These are phyloP conservation scores for Bombus consobrinus DNA, from an alignment of 1,140 invertebrate genomes.

Conservation along the genomic window DNA sequence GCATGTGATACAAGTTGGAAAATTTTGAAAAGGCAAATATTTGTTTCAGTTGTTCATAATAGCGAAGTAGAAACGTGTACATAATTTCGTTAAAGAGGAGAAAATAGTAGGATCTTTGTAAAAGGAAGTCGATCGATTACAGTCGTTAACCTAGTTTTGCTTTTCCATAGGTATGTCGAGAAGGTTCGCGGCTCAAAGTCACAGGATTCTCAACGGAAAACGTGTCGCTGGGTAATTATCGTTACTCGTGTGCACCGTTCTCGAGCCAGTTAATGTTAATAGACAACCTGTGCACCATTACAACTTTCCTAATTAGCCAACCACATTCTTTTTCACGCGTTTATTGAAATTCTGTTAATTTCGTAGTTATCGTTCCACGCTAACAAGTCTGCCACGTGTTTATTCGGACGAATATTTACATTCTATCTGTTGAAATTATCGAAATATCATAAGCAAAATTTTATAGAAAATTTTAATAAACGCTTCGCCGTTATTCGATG, in stretches of 20 bases:
- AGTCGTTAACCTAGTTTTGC: slow-evolving; percentile 24
- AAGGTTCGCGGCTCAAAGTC: not conserved
- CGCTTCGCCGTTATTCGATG: too few species aligned
- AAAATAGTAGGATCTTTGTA: not conserved
- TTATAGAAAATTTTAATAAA: not conserved
- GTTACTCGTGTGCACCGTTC: slow-evolving; percentile 9
- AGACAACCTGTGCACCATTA: slow-evolving; percentile 8
- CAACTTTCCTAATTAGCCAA: slow-evolving; percentile 40
- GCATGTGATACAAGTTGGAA: too few species aligned
- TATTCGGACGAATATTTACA: not conserved
- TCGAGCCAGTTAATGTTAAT: slow-evolving; percentile 17
- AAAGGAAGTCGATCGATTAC: not conserved
- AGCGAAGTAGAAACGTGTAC: too few species aligned
- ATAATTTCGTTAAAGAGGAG: too few species aligned
- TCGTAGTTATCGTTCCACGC: not conserved
- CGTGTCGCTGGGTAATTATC: slow-evolving; percentile 39
- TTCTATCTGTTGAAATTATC: not conserved
- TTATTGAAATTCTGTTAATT: slow-evolving; percentile 31
- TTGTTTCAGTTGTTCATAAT: not conserved
- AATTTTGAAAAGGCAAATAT: not conserved
- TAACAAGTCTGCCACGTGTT: not conserved
- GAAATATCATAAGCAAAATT: too few species aligned
- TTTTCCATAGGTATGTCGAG: too few species aligned
- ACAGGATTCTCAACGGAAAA: slow-evolving; percentile 8
- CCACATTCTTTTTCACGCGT: slow-evolving; percentile 7